Evolutionary conservation across 2,797 vertebrate species (phyloP).

Genomic region (Acridotheres tristis): DNA sequence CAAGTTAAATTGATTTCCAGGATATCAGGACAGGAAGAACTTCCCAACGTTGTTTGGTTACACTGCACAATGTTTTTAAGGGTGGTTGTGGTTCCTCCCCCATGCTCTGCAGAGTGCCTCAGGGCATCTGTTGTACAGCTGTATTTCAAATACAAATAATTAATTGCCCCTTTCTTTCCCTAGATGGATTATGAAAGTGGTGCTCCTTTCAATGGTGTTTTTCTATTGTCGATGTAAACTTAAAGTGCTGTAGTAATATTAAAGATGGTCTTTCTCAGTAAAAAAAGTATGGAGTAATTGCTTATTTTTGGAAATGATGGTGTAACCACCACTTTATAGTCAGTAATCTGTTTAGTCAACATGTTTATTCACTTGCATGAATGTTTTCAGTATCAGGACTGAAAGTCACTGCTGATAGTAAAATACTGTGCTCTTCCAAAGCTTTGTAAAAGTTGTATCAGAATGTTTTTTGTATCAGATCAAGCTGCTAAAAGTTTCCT

Average conservation of each 20-base stretch:
- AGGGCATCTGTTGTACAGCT: background rate
- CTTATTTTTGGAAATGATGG: background rate
- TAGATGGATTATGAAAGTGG: background rate
- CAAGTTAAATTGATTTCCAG: background rate
- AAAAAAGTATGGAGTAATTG: background rate
- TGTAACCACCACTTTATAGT: background rate
- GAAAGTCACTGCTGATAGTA: background rate
- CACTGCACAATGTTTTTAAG: background rate
- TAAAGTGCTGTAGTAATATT: background rate
- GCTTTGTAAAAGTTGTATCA: background rate
- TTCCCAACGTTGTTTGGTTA: background rate
- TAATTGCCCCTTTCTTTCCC: background rate
- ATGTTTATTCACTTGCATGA: background rate
- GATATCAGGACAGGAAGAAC: background rate
- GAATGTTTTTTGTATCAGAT: background rate
- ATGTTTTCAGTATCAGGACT: background rate
- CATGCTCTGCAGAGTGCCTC: background rate
- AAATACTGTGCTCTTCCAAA: background rate
- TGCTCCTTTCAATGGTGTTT: background rate
- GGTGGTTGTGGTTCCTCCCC: background rate
- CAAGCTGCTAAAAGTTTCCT: background rate
- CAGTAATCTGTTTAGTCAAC: background rate
- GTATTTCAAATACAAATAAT: background rate
- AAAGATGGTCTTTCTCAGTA: background rate
- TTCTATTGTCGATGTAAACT: background rate